Percentiles rank a stretch among this genome's conserved stretches.
Evolutionary conservation across 2,888 invertebrate genomes (phyloP).

Genomic region (Heliothis peltigera): DNA sequence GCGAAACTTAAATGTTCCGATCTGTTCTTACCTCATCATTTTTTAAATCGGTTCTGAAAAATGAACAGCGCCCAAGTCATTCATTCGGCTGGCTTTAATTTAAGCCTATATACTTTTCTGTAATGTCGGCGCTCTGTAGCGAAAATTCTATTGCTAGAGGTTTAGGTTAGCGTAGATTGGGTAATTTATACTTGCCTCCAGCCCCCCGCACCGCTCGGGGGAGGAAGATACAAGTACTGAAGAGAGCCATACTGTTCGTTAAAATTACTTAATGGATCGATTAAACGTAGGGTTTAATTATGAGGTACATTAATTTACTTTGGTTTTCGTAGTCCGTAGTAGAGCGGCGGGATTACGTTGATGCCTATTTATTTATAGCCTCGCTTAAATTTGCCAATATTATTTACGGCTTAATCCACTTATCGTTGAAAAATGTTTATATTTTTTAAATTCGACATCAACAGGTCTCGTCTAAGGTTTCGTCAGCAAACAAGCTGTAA

Average conservation of each 20-base stretch:
- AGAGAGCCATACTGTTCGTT: constrained; percentile 82
- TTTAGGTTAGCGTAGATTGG: constrained; percentile 88
- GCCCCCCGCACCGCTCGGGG: constrained; percentile 70
- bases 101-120: constrained; percentile 84
- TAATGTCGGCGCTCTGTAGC: constrained; percentile 80
- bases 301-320: constrained; percentile 75
- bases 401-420: constrained; percentile 59
- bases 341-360: constrained; percentile 59
- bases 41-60: constrained; percentile 54
- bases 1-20: constrained; percentile 61
- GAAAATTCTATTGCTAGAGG: constrained; percentile 86
- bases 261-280: constrained; percentile 87
- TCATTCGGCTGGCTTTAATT: constrained; percentile 78
- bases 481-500: constrained; percentile 60
- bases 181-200: constrained; percentile 88
- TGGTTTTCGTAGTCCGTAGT: constrained; percentile 56
- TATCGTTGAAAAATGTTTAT: constrained; percentile 46
- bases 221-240: constrained; percentile 78
- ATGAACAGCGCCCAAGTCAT: constrained; percentile 72
- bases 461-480: constrained; percentile 64
- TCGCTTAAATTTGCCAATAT: constrained; percentile 56
- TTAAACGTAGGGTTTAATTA: constrained; percentile 82
- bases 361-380: constrained; percentile 62
- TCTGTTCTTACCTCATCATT: constrained; percentile 50
- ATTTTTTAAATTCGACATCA: constrained; percentile 51